A percentile compares a stretch with the other conserved stretches of the same genome.
These are phyloP conservation scores for Tauraco hartlaubi DNA, from an alignment of 2,797 vertebrate genomes.

Conservation along the genomic window DNA sequence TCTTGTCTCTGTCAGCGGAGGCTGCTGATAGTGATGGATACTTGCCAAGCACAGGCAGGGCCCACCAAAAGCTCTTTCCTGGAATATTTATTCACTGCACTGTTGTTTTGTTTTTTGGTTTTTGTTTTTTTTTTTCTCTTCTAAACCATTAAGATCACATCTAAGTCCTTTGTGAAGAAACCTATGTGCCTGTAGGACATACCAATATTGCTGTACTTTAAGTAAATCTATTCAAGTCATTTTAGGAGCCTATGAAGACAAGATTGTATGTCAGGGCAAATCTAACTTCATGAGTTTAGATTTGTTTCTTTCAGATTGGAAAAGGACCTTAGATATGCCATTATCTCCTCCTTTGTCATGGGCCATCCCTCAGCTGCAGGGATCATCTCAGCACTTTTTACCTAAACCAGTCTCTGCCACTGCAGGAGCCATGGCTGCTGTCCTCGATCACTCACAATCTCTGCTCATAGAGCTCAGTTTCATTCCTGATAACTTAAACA, in stretches of 20 bases:
- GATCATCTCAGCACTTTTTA: neutral
- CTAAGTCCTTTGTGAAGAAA: neutral
- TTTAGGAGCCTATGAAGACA: neutral
- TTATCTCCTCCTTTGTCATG: neutral
- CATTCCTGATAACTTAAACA: neutral
- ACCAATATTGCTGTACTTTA: neutral
- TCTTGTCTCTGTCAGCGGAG: neutral
- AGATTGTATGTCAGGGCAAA: conserved; percentile 8
- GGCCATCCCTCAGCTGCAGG: neutral
- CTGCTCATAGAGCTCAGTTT: neutral
- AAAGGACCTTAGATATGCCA: neutral
- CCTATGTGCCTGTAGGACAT: neutral
- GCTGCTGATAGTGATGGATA: neutral
- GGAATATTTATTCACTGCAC: neutral
- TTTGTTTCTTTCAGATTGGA: neutral
- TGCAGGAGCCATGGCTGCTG: neutral
- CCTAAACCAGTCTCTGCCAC: neutral
- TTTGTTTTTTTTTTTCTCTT: neutral
- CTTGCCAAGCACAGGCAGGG: neutral
- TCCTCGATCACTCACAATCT: neutral
- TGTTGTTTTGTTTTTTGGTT: neutral
- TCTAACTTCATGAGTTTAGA: neutral
- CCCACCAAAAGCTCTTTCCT: neutral
- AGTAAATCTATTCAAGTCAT: neutral
- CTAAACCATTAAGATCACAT: neutral